Base-by-base conservation (phyloP, 2,888 invertebrate genomes). In the Lycia hirtaria region DNA sequence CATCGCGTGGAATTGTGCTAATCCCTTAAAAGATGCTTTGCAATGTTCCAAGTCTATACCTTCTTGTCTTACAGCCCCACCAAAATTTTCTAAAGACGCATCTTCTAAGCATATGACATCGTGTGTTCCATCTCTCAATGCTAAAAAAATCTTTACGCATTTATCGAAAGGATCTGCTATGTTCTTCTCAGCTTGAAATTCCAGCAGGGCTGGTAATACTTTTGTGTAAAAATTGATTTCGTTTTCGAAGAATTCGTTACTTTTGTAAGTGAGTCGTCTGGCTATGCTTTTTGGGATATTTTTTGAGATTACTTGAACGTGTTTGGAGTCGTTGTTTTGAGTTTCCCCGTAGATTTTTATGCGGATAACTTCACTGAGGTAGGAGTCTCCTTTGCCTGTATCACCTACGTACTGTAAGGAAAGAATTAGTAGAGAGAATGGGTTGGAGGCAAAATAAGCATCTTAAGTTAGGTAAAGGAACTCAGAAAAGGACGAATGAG, bases 201-300 rank as follows among this genome's bases (percentile, higher is more conserved):
- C 73, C 0, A 93, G 68, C 56, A 94, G 66, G 0, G 67, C 81
- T 6, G 93, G 92, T 62, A 93, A 80, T 1, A 93, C 90, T 60
- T 80, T 81, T 32, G 85, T 83, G 76, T 96, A 96, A 75, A 96
- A 96, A 48, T 86, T 83, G 0, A 94, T 94, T 81, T 96, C 96
- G 72, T 96, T 96, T 60, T 87, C 85, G 71, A 96, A 96, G 76
- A 96, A 96, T 43, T 94, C 95, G 2, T 87, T 73, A 32, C 94
- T 94, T 54, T 94, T 90, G 67, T 93, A 96, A 0, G 96, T 94
- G 22, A 94, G 93, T 0, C 94, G 91, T 22, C 95, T 83, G 0
- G 93, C 94, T 0, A 93, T 58, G 69, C 93, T 95, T 48, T 90
- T 92, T 0, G 96, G 96, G 65, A 96, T 91, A n/a, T 91, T 92